Evolutionary conservation across 2,888 invertebrate species (phyloP), one percentile per base, ranked within the genome.

Genomic region (Lymantria monacha): DNA sequence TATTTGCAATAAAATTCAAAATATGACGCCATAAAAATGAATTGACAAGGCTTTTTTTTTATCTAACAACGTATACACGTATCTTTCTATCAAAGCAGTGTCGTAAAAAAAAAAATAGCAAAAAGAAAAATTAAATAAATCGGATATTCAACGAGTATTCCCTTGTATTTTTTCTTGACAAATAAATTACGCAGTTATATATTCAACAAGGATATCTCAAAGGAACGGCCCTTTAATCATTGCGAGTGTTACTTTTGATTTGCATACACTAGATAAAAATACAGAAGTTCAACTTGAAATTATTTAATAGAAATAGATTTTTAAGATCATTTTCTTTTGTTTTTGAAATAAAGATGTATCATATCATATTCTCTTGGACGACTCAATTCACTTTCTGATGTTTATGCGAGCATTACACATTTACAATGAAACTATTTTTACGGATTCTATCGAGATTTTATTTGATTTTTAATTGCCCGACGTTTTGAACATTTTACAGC

Each of bases 101-200:
- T 36, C 38, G 12, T 43, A 44, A 48, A 22, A 22, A 44, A 48
- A 22, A 22, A 48, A 52, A 37, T 9, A 42, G 38, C 9, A 9
- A 36, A 44, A 51, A 47, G 52, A n/a, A 54, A n/a, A n/a, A n/a
- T n/a, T n/a, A n/a, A n/a, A 59, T 48, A 53, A 55, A 46, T 22
- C 14, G 46, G 42, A 53, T 43, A 62, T 56, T 54, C 46, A 53
- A 42, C 8, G 15, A 42, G 12, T 36, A 7, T 36, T 30, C 48
- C 30, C 48, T 55, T 45, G 55, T 62, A 57, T 64, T 63, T 66
- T 66, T 69, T 51, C 52, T 59, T 49, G 59, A 51, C 66, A 72
- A 72, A 72, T 63, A 73, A 71, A 73, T 72, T 68, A 69, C 55
- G 48, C 65, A 69, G 63, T 72, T 74, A 66, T 67, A 63, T 62